Conservation (phyloP, 2,888 invertebrate genomes). For the Hydrotaea diabolus region DNA sequence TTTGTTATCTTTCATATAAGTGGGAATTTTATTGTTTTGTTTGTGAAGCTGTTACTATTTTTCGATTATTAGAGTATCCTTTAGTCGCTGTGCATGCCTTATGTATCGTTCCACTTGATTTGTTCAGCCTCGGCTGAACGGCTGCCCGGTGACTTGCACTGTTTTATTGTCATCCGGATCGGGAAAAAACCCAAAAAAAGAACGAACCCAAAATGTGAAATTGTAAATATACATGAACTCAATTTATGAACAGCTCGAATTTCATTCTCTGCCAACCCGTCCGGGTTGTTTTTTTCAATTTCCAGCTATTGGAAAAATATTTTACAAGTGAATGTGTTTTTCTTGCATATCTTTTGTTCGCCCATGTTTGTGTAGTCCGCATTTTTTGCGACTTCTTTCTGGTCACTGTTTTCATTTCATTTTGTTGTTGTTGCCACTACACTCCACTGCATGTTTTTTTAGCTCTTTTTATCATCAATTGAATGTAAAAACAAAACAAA, state of each 20-base stretch:
- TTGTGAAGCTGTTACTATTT: too few relatives aligned
- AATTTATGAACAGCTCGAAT: slow-evolving; percentile 50
- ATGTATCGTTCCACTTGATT: background rate
- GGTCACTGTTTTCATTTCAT: slow-evolving; percentile 5
- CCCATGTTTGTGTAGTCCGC: background rate
- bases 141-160: background rate
- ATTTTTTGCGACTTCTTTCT: background rate
- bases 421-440: background rate
- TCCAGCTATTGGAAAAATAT: slow-evolving; percentile 44
- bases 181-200: background rate
- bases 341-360: slow-evolving; percentile 26
- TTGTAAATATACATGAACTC: slow-evolving; percentile 48
- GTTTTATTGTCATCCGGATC: slow-evolving; percentile 27
- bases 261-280: slow-evolving; percentile 16
- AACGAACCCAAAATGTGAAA: slow-evolving; percentile 27
- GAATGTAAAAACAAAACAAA: slow-evolving; percentile 59
- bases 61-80: background rate
- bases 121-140: background rate
- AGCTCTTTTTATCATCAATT: slow-evolving; percentile 44
- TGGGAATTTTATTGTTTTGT: too few relatives aligned
- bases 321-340: slow-evolving; percentile 28
- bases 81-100: background rate
- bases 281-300: slow-evolving; percentile 59
- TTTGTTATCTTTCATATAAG: too few relatives aligned
- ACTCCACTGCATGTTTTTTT: too few relatives aligned